Evolutionary conservation across 2,888 invertebrate species (phyloP), one percentile per base, ranked within the genome.

Genomic region (Exocentrus adspersus): DNA sequence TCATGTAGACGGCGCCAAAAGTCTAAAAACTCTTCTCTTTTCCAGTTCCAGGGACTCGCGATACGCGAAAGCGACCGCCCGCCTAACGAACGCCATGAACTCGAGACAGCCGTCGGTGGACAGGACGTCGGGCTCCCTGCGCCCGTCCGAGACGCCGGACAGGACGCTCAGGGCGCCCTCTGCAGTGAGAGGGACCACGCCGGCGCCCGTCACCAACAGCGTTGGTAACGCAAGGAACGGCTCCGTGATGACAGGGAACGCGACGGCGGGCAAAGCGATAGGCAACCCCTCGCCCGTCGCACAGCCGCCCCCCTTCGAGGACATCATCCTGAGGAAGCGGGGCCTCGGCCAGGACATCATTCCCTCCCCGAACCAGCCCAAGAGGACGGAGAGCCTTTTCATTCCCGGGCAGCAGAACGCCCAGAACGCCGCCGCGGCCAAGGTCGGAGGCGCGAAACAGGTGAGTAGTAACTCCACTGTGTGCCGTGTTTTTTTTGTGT

Each of bases 341-440:
- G 90, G 87, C 72, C 86, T 94, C 61, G 94, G 94, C 66, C 95
- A 95, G 84, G 95, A 95, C 80, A 94, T 95, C 81, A 89, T 93
- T 77, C 94, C 94, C 67, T 94, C 94, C 73, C 90, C 88, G 64
- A 91, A 91, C 77, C 93, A 94, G 82, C 95, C 95, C 63, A 95
- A 95, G 83, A 88, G 95, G 78, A 95, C 95, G 69, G 95, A 95
- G 84, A 95, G 95, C 81, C 86, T 95, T 75, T 95, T 91, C 83
- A 89, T 94, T 75, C 88, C 89, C 51, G 85, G 84, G 68, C 85
- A 84, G 68, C 85, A 72, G 60, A 72, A 71, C 14, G 51, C 68
- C 28, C 85, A 82, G 7, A 86, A 85, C 58, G 77, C 80, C 28
- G 83, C 85, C 50, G 75, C 76, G 61, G 65, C 65, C 60, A 64